Evolutionary conservation across 2,113 vertebrate species (phyloP).

Genomic region (Gallinago undulata): DNA sequence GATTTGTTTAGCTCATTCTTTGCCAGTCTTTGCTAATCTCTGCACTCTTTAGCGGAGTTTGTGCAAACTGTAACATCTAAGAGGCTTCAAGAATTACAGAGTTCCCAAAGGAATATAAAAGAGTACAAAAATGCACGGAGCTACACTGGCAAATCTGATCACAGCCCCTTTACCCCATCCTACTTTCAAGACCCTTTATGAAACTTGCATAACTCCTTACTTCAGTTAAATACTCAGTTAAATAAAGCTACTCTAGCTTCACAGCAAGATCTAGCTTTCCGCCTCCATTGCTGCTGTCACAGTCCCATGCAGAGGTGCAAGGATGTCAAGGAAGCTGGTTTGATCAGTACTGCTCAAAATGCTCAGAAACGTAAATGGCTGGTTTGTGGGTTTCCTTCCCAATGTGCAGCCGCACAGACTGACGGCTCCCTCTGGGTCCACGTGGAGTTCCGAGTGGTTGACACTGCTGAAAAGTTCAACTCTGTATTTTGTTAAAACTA

Average conservation of each 20-base stretch:
- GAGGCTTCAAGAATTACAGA: neutral
- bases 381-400: neutral
- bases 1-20: neutral
- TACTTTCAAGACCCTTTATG: neutral
- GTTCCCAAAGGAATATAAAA: neutral
- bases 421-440: neutral
- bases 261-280: neutral
- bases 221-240: neutral
- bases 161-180: neutral
- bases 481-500: neutral
- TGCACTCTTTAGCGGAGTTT: neutral
- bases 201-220: neutral
- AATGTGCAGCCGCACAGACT: neutral
- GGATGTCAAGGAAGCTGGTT: neutral
- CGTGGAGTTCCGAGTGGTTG: neutral
- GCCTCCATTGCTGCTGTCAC: neutral
- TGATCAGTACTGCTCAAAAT: neutral
- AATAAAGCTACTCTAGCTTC: neutral
- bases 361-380: neutral
- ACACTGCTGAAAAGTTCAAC: neutral
- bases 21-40: neutral
- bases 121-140: neutral
- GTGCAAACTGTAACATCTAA: neutral
- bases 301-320: neutral
- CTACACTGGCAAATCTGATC: neutral